Conservation (phyloP, 2,797 vertebrate genomes). For the Bufotes viridis region DNA sequence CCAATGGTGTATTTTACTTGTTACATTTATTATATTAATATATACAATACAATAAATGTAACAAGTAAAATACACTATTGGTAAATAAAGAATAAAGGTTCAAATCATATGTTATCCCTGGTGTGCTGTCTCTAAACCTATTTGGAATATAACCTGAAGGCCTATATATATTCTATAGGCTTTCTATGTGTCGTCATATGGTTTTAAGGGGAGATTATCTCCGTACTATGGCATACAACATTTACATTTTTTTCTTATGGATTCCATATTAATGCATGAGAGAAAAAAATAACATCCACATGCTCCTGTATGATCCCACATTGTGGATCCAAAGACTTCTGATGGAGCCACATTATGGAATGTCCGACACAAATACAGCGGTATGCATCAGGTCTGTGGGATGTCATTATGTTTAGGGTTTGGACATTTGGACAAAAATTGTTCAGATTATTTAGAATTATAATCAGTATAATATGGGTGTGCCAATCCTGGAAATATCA, state of each 20-base stretch:
- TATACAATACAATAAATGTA: too few species aligned
- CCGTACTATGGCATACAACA: not conserved
- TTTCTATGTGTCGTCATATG: too few species aligned
- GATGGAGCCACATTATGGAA: not conserved
- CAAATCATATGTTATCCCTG: too few species aligned
- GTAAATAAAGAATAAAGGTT: too few species aligned
- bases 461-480: not conserved
- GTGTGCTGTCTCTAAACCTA: too few species aligned
- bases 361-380: not conserved
- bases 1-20: too few species aligned
- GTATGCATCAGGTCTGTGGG: not conserved
- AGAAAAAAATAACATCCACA: not conserved
- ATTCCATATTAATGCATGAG: not conserved
- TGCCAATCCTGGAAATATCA: not conserved
- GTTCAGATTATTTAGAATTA: not conserved
- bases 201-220: too few species aligned
- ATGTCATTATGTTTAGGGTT: not conserved
- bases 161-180: too few species aligned
- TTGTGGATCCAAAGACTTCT: not conserved
- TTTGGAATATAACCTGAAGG: too few species aligned
- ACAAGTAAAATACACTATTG: too few species aligned
- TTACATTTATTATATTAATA: too few species aligned
- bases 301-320: not conserved
- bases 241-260: not conserved
- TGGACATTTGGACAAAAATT: not conserved